phyloP scores from a whole-genome alignment of 2,113 vertebrate genomes.

The Pygoscelis antarcticus region DNA sequence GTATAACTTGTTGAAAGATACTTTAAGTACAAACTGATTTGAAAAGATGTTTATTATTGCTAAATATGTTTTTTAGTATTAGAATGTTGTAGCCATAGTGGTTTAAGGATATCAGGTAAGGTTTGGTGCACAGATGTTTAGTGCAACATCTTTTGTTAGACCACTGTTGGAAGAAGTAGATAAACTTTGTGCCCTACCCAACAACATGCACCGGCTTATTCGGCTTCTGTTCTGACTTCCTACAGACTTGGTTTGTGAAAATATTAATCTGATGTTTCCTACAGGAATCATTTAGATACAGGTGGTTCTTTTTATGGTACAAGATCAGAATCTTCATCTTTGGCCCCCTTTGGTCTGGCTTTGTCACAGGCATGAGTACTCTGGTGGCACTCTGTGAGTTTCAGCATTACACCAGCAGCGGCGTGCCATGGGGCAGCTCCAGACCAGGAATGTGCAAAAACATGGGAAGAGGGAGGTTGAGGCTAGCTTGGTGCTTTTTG shows the following conservation, averaged over 20 bases:
- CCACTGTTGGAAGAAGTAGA: not conserved
- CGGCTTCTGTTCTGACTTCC: not conserved
- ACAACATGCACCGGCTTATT: not conserved
- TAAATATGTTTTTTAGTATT: not conserved
- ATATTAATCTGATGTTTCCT: not conserved
- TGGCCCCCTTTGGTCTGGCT: not conserved
- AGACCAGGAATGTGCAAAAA: not conserved
- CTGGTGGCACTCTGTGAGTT: not conserved
- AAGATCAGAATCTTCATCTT: not conserved
- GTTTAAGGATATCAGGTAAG: not conserved
- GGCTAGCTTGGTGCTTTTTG: not conserved
- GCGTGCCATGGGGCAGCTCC: rapidly evolving
- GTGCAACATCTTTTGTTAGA: not conserved
- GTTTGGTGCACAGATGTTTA: not conserved
- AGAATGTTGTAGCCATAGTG: not conserved
- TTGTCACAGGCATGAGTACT: rapidly evolving
- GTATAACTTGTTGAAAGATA: not conserved
- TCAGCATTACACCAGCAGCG: not conserved
- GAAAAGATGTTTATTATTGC: not conserved
- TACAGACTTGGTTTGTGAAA: not conserved
- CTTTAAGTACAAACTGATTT: not conserved
- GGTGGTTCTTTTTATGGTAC: not conserved
- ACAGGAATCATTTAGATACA: not conserved
- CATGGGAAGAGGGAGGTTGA: not conserved
- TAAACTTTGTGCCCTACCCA: not conserved